Base-by-base conservation (phyloP, 23 tunicate species). In the Styela clava region DNA sequence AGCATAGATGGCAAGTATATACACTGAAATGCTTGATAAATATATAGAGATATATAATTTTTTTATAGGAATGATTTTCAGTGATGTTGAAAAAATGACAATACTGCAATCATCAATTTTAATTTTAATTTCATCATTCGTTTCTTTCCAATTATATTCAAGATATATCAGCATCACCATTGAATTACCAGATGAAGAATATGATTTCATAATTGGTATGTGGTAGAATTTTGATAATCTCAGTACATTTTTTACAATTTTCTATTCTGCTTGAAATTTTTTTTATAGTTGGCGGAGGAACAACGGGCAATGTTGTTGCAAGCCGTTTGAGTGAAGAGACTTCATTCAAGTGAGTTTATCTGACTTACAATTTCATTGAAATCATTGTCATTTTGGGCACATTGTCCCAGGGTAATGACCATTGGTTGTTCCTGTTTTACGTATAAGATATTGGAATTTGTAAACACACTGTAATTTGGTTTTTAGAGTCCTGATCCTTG, bases 151-250 rank as follows among this genome's bases (percentile, higher is more conserved):
- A 31, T 73, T 83, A 19, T 73, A 70, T 30, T 52, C 33, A 21
- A 61, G 69, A 29, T 74, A 73, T 35, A 63, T 73, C 32, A 70
- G 79, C 22, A 83, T 83, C 61, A 69, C 80, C 2, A 74, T 63
- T 33, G 86, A 83, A n/a, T 30, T 35, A 2, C 7, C 63, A 19
- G 86, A 83, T 73, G 86, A 74, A 34, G 80, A 62, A 73, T 83
- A 83, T 34, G 86, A 83, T 34, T 83, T 83, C 80, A 83, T 83
- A 62, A 56, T 83, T 74, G 86, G 86, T 73, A 61, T 27, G 86
- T 24, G 20, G 19, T 1, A 34, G 0, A 19, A 34, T 61, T 0
- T 0, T 61, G 64, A 22, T 21, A 61, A 21, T 61, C 64, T 61
- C 22, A 21, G 0, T 61, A 61, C 64, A 61, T 23, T 61, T 21